Percentiles rank a stretch among this genome's conserved stretches.
These are phyloP conservation scores for Trachelus tabidus DNA, from an alignment of 2,888 invertebrate species.

Conservation along the genomic window DNA sequence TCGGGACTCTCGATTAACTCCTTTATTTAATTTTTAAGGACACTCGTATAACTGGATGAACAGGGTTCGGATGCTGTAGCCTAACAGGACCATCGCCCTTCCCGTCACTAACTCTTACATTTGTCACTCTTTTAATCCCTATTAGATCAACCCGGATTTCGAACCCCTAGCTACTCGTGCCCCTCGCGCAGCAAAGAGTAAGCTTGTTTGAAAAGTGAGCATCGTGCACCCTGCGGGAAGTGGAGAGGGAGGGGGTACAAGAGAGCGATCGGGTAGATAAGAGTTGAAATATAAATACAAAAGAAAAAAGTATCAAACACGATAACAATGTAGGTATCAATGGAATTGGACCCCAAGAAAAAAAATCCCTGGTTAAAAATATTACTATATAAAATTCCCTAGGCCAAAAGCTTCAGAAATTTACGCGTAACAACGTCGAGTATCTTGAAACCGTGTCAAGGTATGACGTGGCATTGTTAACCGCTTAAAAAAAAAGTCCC, in stretches of 20 bases:
- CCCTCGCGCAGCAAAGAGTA: slow-evolving; percentile 55
- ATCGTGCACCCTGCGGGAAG: slow-evolving; percentile 31
- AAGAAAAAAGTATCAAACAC: slow-evolving; percentile 13
- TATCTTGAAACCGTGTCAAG: background rate
- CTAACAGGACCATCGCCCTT: slow-evolving; percentile 30
- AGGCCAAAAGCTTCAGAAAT: background rate
- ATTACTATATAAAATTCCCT: background rate
- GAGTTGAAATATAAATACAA: slow-evolving; percentile 10
- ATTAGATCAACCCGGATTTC: slow-evolving; percentile 62
- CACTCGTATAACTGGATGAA: background rate
- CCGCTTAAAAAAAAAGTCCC: background rate
- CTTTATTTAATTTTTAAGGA: slow-evolving; percentile 26
- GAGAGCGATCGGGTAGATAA: slow-evolving; percentile 28
- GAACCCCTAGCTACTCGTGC: slow-evolving; percentile 38
- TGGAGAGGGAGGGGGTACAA: slow-evolving; percentile 37
- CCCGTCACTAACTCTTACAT: slow-evolving; percentile 61
- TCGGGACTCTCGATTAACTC: slow-evolving; percentile 18
- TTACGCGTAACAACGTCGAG: background rate
- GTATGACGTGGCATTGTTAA: background rate
- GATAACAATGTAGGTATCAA: background rate
- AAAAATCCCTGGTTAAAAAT: background rate
- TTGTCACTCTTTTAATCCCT: slow-evolving; percentile 63
- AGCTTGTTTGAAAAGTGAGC: slow-evolving; percentile 62
- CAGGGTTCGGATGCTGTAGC: background rate
- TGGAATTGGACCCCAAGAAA: background rate